These are phyloP conservation scores for Nymphalis urticae DNA, from an alignment of 2,888 invertebrate species.

Conservation along the genomic window DNA sequence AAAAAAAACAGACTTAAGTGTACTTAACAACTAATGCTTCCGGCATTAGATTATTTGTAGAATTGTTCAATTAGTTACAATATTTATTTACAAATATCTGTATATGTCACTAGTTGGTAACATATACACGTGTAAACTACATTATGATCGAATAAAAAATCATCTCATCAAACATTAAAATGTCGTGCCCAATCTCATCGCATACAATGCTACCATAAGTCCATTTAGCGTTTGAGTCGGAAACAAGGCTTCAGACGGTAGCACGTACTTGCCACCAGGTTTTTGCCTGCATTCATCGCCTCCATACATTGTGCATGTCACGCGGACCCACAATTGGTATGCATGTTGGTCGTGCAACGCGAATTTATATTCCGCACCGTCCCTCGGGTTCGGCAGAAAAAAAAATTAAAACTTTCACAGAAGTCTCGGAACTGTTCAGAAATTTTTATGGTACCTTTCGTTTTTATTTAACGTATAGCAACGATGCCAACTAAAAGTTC, in stretches of 20 bases:
- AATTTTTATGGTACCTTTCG: constrained; percentile 29
- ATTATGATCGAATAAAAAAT: not conserved
- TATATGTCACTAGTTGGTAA: not conserved
- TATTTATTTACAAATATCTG: not conserved
- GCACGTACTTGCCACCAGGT: constrained; percentile 42
- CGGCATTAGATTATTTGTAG: too few species aligned
- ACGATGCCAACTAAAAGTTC: constrained; percentile 9
- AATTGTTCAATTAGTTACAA: too few species aligned
- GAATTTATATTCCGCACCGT: constrained; percentile 55
- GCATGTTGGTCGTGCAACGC: constrained; percentile 50
- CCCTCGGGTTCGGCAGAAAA: constrained; percentile 32
- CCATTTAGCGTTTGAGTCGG: constrained; percentile 33
- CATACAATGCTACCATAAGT: constrained; percentile 26
- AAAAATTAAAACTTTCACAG: constrained; percentile 32
- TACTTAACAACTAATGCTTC: too few species aligned
- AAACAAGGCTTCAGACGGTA: constrained; percentile 37
- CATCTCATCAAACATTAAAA: constrained; percentile 24
- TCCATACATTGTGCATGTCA: constrained; percentile 44
- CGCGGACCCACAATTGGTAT: constrained; percentile 53
- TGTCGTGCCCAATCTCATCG: constrained; percentile 23
- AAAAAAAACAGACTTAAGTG: too few species aligned
- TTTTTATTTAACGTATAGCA: not conserved
- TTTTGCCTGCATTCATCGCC: constrained; percentile 45
- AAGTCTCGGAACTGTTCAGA: constrained; percentile 26
- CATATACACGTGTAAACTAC: not conserved